Conservation (phyloP, 1,140 invertebrate genomes). For the Halictus rubicundus region DNA sequence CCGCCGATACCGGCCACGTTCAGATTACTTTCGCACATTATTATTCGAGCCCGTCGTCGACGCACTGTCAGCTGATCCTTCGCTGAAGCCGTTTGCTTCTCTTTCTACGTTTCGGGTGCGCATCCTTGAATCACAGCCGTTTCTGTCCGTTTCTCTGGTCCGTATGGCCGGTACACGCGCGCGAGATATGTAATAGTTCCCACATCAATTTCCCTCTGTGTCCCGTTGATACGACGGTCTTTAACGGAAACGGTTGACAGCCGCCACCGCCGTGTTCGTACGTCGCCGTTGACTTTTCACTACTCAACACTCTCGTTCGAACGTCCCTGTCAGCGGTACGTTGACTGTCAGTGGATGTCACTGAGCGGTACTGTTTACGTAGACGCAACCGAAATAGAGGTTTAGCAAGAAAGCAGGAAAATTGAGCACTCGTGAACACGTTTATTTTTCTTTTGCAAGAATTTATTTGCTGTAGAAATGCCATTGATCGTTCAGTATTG, state of each 20-base stretch:
- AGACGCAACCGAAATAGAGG: too few species aligned
- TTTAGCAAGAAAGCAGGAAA: too few species aligned
- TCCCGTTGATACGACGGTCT: not conserved
- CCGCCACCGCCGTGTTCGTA: not conserved
- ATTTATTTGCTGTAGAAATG: too few species aligned
- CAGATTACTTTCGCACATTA: not conserved
- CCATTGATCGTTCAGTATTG: too few species aligned
- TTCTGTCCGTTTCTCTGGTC: constrained; percentile 42
- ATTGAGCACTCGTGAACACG: too few species aligned
- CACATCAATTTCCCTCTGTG: not conserved
- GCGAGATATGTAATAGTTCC: too few species aligned
- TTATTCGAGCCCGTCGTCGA: not conserved
- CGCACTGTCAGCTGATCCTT: constrained; percentile 11
- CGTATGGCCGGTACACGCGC: not conserved
- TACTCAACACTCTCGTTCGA: not conserved
- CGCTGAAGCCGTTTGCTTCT: not conserved
- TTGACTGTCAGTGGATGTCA: too few species aligned
- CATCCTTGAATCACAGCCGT: constrained; percentile 40
- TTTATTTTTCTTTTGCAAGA: too few species aligned
- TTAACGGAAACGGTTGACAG: constrained; percentile 15
- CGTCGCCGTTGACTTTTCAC: not conserved
- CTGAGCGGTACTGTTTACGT: too few species aligned
- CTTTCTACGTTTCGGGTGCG: not conserved
- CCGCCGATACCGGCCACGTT: not conserved
- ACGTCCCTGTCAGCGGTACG: not conserved